Conservation (phyloP, 2,113 vertebrate genomes). For the Ailurus styani region DNA sequence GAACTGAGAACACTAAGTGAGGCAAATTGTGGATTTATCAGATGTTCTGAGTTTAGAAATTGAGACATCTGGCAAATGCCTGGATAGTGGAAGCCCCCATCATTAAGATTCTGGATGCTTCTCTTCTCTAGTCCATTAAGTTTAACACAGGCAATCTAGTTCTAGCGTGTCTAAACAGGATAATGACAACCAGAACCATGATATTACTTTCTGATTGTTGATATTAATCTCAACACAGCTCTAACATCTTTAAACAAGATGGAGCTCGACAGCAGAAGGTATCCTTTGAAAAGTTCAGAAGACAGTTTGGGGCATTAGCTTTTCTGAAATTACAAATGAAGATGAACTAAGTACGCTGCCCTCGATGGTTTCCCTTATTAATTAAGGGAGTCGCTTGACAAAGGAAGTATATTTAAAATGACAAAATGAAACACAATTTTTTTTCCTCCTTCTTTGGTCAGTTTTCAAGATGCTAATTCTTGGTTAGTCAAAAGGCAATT, state of each 20-base stretch:
- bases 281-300: slow-evolving; percentile 37
- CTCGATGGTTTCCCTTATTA: slow-evolving; percentile 1
- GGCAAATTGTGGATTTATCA: slow-evolving; percentile 38
- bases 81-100: neutral
- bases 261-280: neutral
- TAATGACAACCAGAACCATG: slow-evolving; percentile 50
- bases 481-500: neutral
- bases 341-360: neutral
- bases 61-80: slow-evolving; percentile 43
- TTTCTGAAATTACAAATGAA: slow-evolving; percentile 46
- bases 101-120: slow-evolving; percentile 38
- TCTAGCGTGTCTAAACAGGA: slow-evolving; percentile 35
- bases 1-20: slow-evolving; percentile 30
- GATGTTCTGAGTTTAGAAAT: slow-evolving; percentile 62
- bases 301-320: neutral
- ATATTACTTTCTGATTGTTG: slow-evolving; percentile 57
- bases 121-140: slow-evolving; percentile 41
- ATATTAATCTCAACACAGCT: slow-evolving; percentile 37
- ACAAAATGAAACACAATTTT: neutral
- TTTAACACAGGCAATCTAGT: slow-evolving; percentile 32
- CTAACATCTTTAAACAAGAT: slow-evolving; percentile 61
- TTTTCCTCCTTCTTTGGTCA: neutral
- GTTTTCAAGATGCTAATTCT: slow-evolving; percentile 19
- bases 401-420: neutral
- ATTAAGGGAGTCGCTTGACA: neutral